Evolutionary conservation across 2,113 vertebrate species (phyloP).

Genomic region (Willisornis vidua): DNA sequence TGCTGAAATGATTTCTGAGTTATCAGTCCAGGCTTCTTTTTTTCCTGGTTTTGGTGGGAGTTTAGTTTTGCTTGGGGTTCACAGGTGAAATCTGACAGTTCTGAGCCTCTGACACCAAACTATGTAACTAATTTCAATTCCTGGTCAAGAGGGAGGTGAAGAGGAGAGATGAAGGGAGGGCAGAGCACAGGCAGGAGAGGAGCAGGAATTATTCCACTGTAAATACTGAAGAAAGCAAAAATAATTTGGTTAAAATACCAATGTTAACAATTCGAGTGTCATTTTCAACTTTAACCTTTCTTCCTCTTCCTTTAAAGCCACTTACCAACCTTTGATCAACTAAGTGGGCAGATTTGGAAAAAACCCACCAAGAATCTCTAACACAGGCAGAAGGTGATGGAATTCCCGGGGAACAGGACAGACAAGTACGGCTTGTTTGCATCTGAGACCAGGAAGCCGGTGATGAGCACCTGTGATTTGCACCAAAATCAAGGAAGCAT

Average conservation of each 20-base stretch:
- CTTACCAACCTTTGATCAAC: not conserved
- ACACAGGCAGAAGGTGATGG: not conserved
- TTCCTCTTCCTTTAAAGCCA: not conserved
- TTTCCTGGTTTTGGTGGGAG: not conserved
- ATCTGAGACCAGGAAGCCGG: not conserved
- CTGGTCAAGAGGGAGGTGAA: accelerated
- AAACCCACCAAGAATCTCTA: not conserved
- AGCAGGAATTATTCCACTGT: not conserved
- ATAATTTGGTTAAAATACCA: not conserved
- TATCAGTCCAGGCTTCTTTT: not conserved
- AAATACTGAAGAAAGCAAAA: not conserved
- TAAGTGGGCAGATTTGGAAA: not conserved
- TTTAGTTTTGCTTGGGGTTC: not conserved
- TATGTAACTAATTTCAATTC: not conserved
- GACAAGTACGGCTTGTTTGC: not conserved
- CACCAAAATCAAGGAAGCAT: not conserved
- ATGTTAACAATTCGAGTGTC: not conserved
- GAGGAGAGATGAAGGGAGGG: accelerated
- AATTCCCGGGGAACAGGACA: not conserved
- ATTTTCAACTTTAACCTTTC: not conserved
- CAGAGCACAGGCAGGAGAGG: not conserved
- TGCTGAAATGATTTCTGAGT: not conserved
- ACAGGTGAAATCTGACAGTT: not conserved
- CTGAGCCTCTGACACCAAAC: not conserved
- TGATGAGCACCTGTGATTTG: not conserved